Base-by-base conservation (phyloP, 2,797 vertebrate species). In the Petrocephalus schoutedeni region DNA sequence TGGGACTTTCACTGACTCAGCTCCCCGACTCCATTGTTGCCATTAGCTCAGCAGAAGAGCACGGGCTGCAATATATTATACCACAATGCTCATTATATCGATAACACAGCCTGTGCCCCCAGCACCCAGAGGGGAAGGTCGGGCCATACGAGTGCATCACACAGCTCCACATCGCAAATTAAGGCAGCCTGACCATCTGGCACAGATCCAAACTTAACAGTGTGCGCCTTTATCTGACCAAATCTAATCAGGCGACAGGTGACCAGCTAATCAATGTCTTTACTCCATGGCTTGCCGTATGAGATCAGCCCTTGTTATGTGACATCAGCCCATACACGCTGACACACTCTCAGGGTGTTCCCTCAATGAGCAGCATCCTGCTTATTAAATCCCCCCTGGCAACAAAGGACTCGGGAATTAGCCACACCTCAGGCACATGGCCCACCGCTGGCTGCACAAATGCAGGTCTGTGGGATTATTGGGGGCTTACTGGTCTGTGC, bases 311-410 rank as follows among this genome's bases (percentile, higher is more conserved):
- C 4, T 23, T 67, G 23, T 67, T 32, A 64, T 4, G 61, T 23
- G 59, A 61, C 59, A 61, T 61, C 7, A 61, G 59, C 21, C 59
- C 8, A 21, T 3, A 28, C 21, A 28, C 10, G 0, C 23, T 23
- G 6, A 14, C 1, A n/a, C 1, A 12, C 49, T 53, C 84, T 32
- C 51, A 61, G 28, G 28, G 0, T n/a, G 14, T 57, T 56, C n/a
- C 54, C 83, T 28, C 16, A 54, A 4, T 2, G 83, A 71, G 41
- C 9, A 32, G 32, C 59, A 71, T 71, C 41, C 36, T 67, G 45
- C 12, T 87, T 71, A 87, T 87, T 87, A 67, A 87, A 87, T 82
- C 57, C 8, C 71, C 28, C 36, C 6, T 2, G 3, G 19, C 87
- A 53, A 36, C 71, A 21, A n/a, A 45, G 57, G 54, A 87, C n/a